phyloP scores from a whole-genome alignment of 1,140 invertebrate species.

The Caerostris darwini region DNA sequence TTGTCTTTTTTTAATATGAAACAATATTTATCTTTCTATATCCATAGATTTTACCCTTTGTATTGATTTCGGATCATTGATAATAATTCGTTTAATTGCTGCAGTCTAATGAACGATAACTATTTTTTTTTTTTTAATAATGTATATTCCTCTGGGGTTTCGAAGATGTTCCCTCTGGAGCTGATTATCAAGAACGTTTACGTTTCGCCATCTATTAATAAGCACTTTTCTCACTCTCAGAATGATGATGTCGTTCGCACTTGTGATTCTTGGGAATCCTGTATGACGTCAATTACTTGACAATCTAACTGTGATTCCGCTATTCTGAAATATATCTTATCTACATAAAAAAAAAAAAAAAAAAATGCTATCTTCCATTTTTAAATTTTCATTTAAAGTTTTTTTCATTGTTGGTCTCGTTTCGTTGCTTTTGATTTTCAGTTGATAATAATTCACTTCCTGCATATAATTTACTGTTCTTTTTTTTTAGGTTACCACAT shows the following conservation, averaged over 20 bases:
- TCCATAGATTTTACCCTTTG: too few species aligned
- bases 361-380: neutral
- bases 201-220: slow-evolving; percentile 40
- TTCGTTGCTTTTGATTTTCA: too few species aligned
- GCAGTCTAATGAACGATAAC: too few species aligned
- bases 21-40: too few species aligned
- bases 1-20: too few species aligned
- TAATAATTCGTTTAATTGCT: too few species aligned
- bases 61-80: too few species aligned
- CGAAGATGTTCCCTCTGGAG: neutral
- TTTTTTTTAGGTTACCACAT: too few species aligned
- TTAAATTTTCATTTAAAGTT: neutral
- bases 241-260: neutral
- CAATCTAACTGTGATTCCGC: neutral
- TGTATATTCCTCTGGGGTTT: neutral
- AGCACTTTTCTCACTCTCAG: neutral
- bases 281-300: slow-evolving; percentile 44
- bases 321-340: neutral
- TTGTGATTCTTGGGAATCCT: slow-evolving; percentile 16
- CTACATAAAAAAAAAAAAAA: neutral
- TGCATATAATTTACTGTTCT: too few species aligned
- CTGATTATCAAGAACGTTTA: slow-evolving; percentile 15
- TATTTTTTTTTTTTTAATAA: too few species aligned
- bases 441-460: too few species aligned
- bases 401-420: neutral